Conservation (phyloP, 92 coral and sea anemone genomes). For the Galaxea fascicularis region DNA sequence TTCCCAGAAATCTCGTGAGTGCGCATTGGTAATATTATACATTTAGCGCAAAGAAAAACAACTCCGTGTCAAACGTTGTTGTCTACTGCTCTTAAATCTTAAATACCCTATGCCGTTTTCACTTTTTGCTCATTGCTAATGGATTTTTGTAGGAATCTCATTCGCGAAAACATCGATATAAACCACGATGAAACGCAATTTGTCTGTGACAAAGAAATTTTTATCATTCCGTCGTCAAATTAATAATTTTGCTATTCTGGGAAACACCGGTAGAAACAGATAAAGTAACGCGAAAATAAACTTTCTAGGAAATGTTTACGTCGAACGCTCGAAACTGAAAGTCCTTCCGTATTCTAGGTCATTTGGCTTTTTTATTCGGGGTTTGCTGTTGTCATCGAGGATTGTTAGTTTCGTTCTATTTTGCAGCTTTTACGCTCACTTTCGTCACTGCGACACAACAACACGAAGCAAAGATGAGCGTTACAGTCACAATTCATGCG, state of each 20-base stretch:
- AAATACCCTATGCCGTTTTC: too few species aligned
- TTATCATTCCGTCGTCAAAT: not conserved
- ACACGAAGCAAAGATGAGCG: conserved; percentile 5
- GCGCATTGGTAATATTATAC: too few species aligned
- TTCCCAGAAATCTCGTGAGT: too few species aligned
- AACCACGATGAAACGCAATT: too few species aligned
- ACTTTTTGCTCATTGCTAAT: too few species aligned
- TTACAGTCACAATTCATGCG: conserved; percentile 62
- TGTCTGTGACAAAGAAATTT: not conserved
- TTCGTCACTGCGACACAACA: not conserved
- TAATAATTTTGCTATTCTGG: not conserved
- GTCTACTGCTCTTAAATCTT: too few species aligned
- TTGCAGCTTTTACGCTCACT: not conserved
- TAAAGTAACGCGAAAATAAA: not conserved
- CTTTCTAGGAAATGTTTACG: conserved; percentile 40
- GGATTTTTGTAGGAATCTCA: too few species aligned
- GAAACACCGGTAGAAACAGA: conserved; percentile 31
- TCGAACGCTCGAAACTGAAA: not conserved
- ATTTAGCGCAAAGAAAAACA: too few species aligned
- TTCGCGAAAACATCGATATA: too few species aligned
- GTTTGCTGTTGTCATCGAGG: not conserved
- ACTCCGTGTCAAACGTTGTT: too few species aligned
- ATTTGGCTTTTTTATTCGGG: not conserved
- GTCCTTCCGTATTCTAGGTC: not conserved
- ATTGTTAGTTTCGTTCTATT: not conserved